Evolutionary conservation across 2,888 invertebrate species (phyloP).

Genomic region (Molorchus minor): DNA sequence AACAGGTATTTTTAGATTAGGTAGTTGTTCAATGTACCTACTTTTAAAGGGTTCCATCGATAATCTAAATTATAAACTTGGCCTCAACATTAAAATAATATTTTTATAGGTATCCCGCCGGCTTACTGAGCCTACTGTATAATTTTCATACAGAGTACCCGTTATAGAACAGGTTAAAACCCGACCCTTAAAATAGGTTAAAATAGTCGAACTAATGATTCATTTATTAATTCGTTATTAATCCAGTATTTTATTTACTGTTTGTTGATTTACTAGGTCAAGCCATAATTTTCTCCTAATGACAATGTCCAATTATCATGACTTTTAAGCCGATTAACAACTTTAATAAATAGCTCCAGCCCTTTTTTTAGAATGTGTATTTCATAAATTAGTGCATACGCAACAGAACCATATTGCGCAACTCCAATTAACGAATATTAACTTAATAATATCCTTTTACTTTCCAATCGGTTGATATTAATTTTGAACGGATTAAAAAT

Average conservation of each 20-base stretch:
- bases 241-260: not conserved
- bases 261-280: not conserved
- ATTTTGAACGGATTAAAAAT: constrained; percentile 13
- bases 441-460: constrained; percentile 10
- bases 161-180: no score
- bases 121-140: no score
- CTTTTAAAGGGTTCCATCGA: no score
- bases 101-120: no score
- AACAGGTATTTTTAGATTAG: no score
- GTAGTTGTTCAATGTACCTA: no score
- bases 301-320: not conserved
- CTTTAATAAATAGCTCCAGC: not conserved
- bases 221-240: no score
- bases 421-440: constrained; percentile 6
- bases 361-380: constrained; percentile 11
- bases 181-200: no score
- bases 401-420: not conserved
- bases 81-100: no score
- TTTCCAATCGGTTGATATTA: constrained; percentile 10
- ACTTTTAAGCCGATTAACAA: not conserved
- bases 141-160: no score
- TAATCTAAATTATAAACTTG: no score
- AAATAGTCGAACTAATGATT: no score
- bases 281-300: not conserved
- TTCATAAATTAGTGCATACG: not conserved